phyloP scores from a whole-genome alignment of 1,140 invertebrate genomes.

The Procambarus virginalis region DNA sequence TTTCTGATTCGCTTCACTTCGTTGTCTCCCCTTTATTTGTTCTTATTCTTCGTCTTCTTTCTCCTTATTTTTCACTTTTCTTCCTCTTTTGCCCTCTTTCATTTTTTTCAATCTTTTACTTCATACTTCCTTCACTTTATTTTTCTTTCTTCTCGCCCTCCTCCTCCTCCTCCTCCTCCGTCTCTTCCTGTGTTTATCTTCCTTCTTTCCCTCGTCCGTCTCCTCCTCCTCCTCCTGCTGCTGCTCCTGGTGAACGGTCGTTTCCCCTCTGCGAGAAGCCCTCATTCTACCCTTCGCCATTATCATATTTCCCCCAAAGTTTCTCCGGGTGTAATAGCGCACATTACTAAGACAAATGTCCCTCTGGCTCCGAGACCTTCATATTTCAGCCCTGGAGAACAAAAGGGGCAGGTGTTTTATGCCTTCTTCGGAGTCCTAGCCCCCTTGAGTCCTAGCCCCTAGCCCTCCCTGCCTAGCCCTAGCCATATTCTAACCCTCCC shows the following conservation, averaged over 20 bases:
- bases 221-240: not conserved
- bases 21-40: not conserved
- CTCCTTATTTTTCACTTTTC: not conserved
- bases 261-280: constrained; percentile 51
- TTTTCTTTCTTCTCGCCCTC: not conserved
- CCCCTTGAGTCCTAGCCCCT: not conserved
- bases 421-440: constrained; percentile 10
- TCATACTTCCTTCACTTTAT: not conserved
- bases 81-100: not conserved
- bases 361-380: constrained; percentile 61
- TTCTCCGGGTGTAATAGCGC: constrained; percentile 64
- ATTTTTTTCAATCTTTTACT: not conserved
- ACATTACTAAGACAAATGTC: constrained; percentile 68
- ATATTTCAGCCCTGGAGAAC: constrained; percentile 63
- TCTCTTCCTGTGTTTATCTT: not conserved
- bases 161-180: constrained; percentile 6
- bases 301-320: constrained; percentile 65
- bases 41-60: not conserved
- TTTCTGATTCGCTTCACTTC: no score
- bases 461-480: not conserved
- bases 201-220: not conserved
- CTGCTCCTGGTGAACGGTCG: not conserved
- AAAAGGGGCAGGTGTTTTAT: constrained; percentile 62
- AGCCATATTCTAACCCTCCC: not conserved
- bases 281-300: constrained; percentile 49